Conservation (phyloP, 2,888 invertebrate genomes). For the Leptinotarsa juncta region DNA sequence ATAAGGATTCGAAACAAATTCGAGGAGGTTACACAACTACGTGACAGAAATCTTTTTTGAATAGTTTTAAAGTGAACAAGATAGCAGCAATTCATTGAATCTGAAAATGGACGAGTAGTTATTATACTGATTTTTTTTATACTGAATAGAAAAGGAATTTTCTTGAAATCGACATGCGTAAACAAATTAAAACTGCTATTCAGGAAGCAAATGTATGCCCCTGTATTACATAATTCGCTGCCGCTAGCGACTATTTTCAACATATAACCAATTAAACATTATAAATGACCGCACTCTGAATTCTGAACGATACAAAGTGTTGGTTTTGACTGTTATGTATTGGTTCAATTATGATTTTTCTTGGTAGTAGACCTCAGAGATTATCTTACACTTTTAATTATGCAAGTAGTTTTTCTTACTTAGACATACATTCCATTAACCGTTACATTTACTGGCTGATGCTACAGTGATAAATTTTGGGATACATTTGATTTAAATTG, state of each 20-base stretch:
- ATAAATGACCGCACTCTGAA: slow-evolving; percentile 5
- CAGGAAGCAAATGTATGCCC: slow-evolving; percentile 7
- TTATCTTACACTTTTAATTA: slow-evolving; percentile 15
- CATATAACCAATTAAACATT: slow-evolving; percentile 12
- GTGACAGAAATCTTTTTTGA: no score
- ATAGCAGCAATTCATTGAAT: no score
- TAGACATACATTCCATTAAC: background rate
- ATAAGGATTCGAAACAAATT: no score
- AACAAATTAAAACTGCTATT: background rate
- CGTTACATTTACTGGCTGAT: background rate
- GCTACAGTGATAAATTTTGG: background rate
- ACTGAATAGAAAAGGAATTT: background rate
- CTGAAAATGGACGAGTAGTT: no score
- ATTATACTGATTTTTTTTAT: no score
- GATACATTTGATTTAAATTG: background rate
- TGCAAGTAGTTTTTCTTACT: background rate
- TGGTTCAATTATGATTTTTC: slow-evolving; percentile 12
- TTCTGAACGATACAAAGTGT: slow-evolving; percentile 16
- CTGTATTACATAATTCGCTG: slow-evolving; percentile 10
- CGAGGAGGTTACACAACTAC: no score
- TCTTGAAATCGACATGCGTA: background rate
- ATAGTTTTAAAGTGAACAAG: no score
- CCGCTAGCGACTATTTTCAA: background rate
- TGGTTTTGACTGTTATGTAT: slow-evolving; percentile 18
- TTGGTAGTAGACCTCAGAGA: slow-evolving; percentile 13